Evolutionary conservation across 2,113 vertebrate species (phyloP), one percentile per base, ranked within the genome.

Genomic region (Daphoenositta chrysoptera): DNA sequence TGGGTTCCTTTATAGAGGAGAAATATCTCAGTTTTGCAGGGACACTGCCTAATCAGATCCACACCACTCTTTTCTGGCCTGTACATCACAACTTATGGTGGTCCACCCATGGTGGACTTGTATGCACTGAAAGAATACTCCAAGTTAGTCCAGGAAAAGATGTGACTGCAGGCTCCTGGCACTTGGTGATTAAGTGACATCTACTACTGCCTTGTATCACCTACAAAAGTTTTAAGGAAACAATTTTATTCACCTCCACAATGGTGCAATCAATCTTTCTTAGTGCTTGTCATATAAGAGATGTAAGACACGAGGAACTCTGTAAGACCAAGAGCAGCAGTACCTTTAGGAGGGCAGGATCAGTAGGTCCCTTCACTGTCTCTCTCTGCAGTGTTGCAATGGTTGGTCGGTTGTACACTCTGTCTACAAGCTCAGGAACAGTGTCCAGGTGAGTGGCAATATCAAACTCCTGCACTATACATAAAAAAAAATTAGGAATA

Each of bases 391-490:
- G 90, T 0, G 98, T 99, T 56, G 98, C 97, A 78, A 99, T 84
- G 31, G 98, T 99, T 2, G 99, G 99, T 81, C 99, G 97, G 95
- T 99, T 99, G 96, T 98, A 99, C 65, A 98, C 98, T 97, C 99
- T 95, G 44, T 97, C 92, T 30, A 99, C 96, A 6, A 99, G 97
- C 93, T 99, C 98, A 1, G 99, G 99, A 17, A 96, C 97, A 0
- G 99, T 99, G 70, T 98, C 97, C 66, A 99, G 98, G 53, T 98
- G 99, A 54, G 93, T 83, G 13, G 98, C 98, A 94, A 99, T 73
- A 92, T 99, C 98, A 97, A 99, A 99, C 31, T 97, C 95, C 51
- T 96, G 24, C 92, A 99, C 99, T 99, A 81, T 7, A 94, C 94
- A 82, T 69, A 1, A 96, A 92, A 65, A 90, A 90, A 69, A 28